phyloP scores from a whole-genome alignment of 2,113 vertebrate species.

The Acrocephalus arundinaceus region DNA sequence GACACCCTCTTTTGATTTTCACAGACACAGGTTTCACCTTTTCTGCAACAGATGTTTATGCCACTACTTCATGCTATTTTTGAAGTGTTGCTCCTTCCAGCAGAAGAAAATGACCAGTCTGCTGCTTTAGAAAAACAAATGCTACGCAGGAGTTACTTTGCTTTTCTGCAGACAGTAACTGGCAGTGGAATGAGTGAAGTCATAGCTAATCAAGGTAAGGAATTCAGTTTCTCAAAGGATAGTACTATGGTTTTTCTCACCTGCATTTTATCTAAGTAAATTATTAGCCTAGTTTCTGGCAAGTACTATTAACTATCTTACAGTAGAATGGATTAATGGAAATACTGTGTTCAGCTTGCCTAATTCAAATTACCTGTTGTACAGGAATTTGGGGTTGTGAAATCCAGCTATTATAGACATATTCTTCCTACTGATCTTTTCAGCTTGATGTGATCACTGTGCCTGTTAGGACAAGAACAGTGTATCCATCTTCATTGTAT shows the following conservation, averaged over 20 bases:
- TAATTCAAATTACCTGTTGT: neutral
- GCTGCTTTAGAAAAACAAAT: slow-evolving; percentile 97
- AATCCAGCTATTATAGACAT: neutral
- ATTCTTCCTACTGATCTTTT: neutral
- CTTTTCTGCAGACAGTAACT: slow-evolving; percentile 91
- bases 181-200: slow-evolving; percentile 96
- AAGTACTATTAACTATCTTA: neutral
- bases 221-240: neutral
- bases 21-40: slow-evolving; percentile 93
- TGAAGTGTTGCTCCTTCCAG: slow-evolving; percentile 90
- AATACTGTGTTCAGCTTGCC: neutral
- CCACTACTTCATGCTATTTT: slow-evolving; percentile 94
- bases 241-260: neutral
- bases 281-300: neutral
- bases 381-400: neutral
- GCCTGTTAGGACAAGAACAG: neutral
- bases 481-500: neutral
- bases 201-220: slow-evolving; percentile 92
- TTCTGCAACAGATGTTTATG: slow-evolving; percentile 98
- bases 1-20: slow-evolving; percentile 3
- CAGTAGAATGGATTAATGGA: neutral
- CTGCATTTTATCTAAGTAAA: neutral
- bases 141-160: slow-evolving; percentile 94
- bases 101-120: slow-evolving; percentile 96
- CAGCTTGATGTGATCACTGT: neutral